Base-by-base conservation (phyloP, 2,888 invertebrate genomes). In the Dastarcus helophoroides region DNA sequence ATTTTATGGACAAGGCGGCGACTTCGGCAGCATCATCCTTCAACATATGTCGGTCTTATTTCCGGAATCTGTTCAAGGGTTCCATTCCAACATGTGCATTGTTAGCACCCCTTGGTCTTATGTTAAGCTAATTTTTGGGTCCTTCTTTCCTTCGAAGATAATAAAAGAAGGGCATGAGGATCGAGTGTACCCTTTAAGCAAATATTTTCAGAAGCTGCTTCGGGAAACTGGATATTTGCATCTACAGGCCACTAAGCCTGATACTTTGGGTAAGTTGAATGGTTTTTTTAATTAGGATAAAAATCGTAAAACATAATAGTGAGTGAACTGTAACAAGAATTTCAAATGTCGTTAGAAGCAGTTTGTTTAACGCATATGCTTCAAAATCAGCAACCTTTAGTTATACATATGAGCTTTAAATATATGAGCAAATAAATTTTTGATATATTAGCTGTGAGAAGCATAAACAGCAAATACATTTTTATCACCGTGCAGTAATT, bases 241-340 rank as follows among this genome's bases (percentile, higher is more conserved):
- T 51, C 41, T 89, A 3, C 90, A 91, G 53, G 72, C 83, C 0
- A 86, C 89, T 0, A 90, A 88, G 55, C 90, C 91, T 8, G 90
- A 91, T 48, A 88, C 89, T 0, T 63, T 85, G 41, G 88, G 86
- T 79, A 51, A 57, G 62, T 40, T 36, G 17, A 12, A 14, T 14
- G 15, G n/a, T n/a, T n/a, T n/a, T n/a, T n/a, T n/a, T n/a, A n/a
- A n/a, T n/a, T n/a, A n/a, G n/a, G n/a, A n/a, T n/a, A n/a, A n/a
- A n/a, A n/a, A n/a, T n/a, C n/a, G n/a, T n/a, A n/a, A n/a, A n/a
- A n/a, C n/a, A n/a, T n/a, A n/a, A n/a, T n/a, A n/a, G n/a, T n/a
- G n/a, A n/a, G n/a, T n/a, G n/a, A n/a, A n/a, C n/a, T n/a, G n/a
- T n/a, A n/a, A n/a, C n/a, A n/a, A n/a, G n/a, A n/a, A n/a, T n/a